Evolutionary conservation across 2,113 vertebrate genomes (phyloP), one percentile per base, ranked within the genome.

Genomic region (Larimichthys polyactis): DNA sequence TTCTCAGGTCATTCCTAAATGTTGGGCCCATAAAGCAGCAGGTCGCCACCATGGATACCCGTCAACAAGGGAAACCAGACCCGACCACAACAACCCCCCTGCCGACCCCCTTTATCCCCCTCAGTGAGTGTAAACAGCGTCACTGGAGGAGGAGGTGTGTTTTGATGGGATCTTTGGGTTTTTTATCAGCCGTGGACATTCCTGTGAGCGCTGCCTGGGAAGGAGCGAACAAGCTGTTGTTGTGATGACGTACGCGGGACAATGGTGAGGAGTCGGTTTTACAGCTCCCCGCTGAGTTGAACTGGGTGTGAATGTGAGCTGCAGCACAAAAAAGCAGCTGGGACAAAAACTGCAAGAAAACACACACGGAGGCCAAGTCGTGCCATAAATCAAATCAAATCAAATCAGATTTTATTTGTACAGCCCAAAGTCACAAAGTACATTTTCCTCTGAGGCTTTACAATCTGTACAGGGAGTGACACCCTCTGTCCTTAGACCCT

Each of bases 111-210:
- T 11, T 27, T 7, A 43, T 20, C 19, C 71, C 58, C 51, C 76
- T 43, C 9, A 65, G 80, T 16, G 36, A 36, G 54, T 48, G 73
- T 74, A 71, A 85, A 82, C 73, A 76, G 22, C 57, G 22, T 78
- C 55, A 60, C 82, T 74, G 88, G 65, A 63, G 63, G 67, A 54
- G 67, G 67, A 29, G 64, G 76, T 5, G 19, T 55, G 78, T 79
- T 70, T 62, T 40, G 57, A 51, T 22, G 65, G 43, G 54, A 57
- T 59, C 60, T 84, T 11, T 44, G 49, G 58, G 36, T 32, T 58
- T 91, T 93, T 94, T 94, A 95, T 93, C 90, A 93, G 93, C 93
- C 90, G 92, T 93, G 91, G 89, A 90, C 93, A 94, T 94, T 93
- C 94, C 91, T 92, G 51, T 87, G 91, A 89, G 86, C 54, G 78